Conservation (phyloP, 2,888 invertebrate genomes). For the Eupithecia dodoneata region DNA sequence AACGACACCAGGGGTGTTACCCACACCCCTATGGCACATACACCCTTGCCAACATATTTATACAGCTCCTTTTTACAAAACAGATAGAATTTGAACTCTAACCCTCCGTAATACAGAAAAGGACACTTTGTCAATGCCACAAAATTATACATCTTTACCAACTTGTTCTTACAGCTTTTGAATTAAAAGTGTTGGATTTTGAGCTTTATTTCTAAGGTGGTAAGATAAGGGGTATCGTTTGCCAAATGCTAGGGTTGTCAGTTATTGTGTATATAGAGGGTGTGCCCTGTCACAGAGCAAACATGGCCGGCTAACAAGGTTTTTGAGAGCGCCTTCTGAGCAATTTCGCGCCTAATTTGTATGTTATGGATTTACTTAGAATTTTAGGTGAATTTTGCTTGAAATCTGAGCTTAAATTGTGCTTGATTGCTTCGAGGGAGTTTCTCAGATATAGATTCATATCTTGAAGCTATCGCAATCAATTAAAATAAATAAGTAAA, state of each 20-base stretch:
- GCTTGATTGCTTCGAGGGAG: not conserved
- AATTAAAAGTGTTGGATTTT: not conserved
- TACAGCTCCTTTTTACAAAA: constrained; percentile 7
- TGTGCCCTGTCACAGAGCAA: constrained; percentile 82
- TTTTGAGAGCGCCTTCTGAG: constrained; percentile 77
- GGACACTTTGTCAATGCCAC: constrained; percentile 1
- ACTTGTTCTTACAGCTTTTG: not conserved
- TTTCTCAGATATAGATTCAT: not conserved
- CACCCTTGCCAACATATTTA: constrained; percentile 63
- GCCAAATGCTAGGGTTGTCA: constrained; percentile 2
- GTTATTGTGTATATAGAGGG: constrained; percentile 81
- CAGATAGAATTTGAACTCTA: not conserved
- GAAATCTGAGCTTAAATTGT: not conserved
- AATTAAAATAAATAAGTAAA: not conserved
- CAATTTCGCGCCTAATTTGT: constrained; percentile 83
- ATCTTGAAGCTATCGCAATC: not conserved
- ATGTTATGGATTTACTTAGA: constrained; percentile 56
- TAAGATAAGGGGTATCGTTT: not conserved
- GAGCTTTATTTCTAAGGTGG: constrained; percentile 45
- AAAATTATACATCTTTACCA: not conserved
- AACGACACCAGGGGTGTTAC: constrained; percentile 77
- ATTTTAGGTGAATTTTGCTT: constrained; percentile 26
- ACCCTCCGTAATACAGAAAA: not conserved
- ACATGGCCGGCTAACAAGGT: constrained; percentile 82
- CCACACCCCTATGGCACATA: constrained; percentile 76